Conservation (phyloP, 2,797 vertebrate species). For the Schizopygopsis pylzovi region DNA sequence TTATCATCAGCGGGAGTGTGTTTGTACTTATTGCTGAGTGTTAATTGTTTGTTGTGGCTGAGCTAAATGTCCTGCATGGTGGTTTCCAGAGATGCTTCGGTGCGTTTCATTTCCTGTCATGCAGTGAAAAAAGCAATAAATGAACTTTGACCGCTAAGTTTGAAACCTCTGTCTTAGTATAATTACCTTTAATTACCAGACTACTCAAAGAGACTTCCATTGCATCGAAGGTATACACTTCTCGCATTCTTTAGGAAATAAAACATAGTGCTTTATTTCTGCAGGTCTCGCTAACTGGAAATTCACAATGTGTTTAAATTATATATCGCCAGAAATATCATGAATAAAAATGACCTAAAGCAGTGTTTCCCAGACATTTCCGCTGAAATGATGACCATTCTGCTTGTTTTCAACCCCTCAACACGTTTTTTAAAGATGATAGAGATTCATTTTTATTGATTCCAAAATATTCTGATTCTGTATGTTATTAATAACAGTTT, state of each 20-base stretch:
- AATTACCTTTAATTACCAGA: neutral
- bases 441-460: neutral
- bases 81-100: neutral
- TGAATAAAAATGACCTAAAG: neutral
- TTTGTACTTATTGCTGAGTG: constrained; percentile 5
- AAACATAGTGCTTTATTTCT: neutral
- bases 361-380: neutral
- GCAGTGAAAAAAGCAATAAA: neutral
- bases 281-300: neutral
- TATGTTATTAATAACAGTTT: neutral
- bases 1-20: neutral
- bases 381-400: neutral
- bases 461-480: neutral
- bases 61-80: neutral
- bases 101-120: neutral
- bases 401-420: neutral
- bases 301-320: neutral
- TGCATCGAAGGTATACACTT: neutral
- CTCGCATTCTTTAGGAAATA: neutral
- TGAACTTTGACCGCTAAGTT: neutral
- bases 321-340: neutral
- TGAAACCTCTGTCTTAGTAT: neutral
- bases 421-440: too few species aligned
- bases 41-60: constrained; percentile 26
- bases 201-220: neutral